Conservation (phyloP, 2,797 vertebrate genomes). For the Peromyscus aztecus region DNA sequence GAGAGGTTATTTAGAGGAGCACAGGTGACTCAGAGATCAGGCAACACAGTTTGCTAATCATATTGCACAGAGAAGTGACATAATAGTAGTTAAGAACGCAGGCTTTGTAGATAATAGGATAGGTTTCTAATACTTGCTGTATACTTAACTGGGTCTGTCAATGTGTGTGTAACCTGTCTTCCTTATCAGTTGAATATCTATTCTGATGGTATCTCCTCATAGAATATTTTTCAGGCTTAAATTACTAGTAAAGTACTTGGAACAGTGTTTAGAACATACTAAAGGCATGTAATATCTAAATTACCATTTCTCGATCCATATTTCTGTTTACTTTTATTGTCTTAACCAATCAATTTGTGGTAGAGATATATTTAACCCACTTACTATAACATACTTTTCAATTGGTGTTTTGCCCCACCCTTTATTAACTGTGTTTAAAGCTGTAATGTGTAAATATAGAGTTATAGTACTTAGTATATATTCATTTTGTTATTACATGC, state of each 20-base stretch:
- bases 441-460: background rate
- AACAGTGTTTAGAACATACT: background rate
- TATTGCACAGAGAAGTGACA: background rate
- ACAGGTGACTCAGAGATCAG: background rate
- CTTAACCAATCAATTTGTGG: background rate
- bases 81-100: background rate
- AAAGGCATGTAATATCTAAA: background rate
- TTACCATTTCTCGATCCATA: background rate
- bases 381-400: background rate
- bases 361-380: background rate
- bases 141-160: background rate
- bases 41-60: background rate
- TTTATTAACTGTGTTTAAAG: background rate
- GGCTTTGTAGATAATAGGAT: background rate
- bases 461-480: background rate
- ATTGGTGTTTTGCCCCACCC: background rate
- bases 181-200: background rate
- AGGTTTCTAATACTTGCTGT: background rate
- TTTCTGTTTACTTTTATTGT: background rate
- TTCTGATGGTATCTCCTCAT: background rate
- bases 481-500: background rate
- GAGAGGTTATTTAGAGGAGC: background rate
- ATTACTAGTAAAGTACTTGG: background rate
- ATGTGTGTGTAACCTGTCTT: background rate
- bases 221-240: background rate